Evolutionary conservation across 2,797 vertebrate genomes (phyloP).

Genomic region (Hyperoplus lanceolatus): DNA sequence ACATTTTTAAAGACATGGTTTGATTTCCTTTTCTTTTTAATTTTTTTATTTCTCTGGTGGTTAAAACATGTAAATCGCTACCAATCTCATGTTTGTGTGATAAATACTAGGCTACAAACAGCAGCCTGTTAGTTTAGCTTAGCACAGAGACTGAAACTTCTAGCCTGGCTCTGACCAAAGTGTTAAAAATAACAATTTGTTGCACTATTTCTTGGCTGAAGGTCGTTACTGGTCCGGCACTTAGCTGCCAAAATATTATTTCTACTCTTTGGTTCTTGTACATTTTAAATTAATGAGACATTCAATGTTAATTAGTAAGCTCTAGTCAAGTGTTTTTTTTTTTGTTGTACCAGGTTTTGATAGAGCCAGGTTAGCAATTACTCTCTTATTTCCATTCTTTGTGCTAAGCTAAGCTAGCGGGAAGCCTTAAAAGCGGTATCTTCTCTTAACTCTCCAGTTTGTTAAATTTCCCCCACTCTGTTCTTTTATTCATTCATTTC

Average conservation of each 20-base stretch:
- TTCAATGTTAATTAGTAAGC: neutral
- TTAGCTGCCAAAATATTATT: neutral
- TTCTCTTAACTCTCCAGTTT: neutral
- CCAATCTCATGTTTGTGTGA: neutral
- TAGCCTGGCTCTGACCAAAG: neutral
- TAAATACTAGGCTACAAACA: conserved; percentile 2
- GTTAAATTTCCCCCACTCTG: too few species aligned
- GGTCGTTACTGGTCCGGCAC: neutral
- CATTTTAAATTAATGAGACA: neutral
- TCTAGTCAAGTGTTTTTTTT: neutral
- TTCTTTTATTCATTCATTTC: conserved; percentile 17
- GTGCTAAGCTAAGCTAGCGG: conserved; percentile 15
- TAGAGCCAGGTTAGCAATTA: neutral
- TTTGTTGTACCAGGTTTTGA: neutral
- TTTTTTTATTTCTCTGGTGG: neutral
- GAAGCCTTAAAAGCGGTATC: neutral
- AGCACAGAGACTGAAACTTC: neutral
- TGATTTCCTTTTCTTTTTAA: too few species aligned
- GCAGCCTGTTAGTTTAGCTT: conserved; percentile 6
- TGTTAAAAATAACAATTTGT: neutral
- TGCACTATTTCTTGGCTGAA: neutral
- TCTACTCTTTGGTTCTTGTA: neutral
- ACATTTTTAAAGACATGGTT: conserved; percentile 9
- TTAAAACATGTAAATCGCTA: neutral
- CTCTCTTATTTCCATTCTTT: neutral